Conservation (phyloP, 2,888 invertebrate species). For the Incurvaria masculella region DNA sequence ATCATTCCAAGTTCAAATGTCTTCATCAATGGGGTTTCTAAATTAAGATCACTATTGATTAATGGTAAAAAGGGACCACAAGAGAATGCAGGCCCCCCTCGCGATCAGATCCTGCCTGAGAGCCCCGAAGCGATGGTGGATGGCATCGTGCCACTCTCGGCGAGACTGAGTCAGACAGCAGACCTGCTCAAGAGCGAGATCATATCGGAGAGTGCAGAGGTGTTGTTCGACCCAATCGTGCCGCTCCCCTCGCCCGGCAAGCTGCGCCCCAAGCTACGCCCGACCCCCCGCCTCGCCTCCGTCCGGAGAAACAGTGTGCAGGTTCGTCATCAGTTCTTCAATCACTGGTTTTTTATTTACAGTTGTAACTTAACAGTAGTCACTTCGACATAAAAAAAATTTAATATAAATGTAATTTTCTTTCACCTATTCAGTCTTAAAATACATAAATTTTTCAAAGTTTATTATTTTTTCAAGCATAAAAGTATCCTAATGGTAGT, state of each 20-base stretch:
- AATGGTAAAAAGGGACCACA: too few species aligned
- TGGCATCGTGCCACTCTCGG: conserved; percentile 40
- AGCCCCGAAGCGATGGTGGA: conserved; percentile 36
- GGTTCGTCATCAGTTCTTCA: conserved; percentile 26
- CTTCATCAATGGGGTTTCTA: too few species aligned
- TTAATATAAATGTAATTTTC: too few species aligned
- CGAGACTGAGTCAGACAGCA: conserved; percentile 24
- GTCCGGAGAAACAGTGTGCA: conserved; percentile 64
- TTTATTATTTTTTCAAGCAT: too few species aligned
- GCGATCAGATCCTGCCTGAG: too few species aligned
- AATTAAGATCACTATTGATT: too few species aligned
- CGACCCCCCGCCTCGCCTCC: conserved; percentile 62
- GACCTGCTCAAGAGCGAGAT: conserved; percentile 41
- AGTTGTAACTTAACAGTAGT: too few species aligned
- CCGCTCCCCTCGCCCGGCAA: conserved; percentile 59
- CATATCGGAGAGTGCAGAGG: conserved; percentile 45
- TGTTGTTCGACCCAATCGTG: conserved; percentile 47
- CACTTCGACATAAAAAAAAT: too few species aligned
- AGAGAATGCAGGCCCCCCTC: too few species aligned
- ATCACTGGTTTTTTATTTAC: conserved; percentile 17
- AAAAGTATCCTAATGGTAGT: too few species aligned
- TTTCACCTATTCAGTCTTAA: neutral
- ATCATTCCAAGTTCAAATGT: too few species aligned
- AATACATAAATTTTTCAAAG: neutral
- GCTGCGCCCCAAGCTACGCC: conserved; percentile 64